A percentile compares a stretch with the other conserved stretches of the same genome.
phyloP scores from a whole-genome alignment of 2,888 invertebrate species.

The Ectropis crepuscularia region DNA sequence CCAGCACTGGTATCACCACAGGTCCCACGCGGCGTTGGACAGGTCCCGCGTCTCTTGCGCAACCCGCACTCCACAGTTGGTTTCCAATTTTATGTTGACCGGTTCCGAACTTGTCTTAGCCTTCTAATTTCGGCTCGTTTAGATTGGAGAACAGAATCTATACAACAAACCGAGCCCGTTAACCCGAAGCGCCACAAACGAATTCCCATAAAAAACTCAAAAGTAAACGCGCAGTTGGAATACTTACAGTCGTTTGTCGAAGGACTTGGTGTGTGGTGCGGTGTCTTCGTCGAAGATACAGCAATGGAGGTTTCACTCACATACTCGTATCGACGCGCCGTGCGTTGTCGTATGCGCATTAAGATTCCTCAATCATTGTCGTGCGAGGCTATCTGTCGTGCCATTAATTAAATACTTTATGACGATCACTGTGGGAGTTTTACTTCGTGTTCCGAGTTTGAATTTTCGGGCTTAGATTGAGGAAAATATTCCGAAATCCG shows the following conservation, averaged over 20 bases:
- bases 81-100: constrained; percentile 85
- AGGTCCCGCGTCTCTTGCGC: constrained; percentile 76
- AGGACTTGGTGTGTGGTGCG: too few relatives aligned
- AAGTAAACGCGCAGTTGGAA: too few relatives aligned
- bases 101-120: constrained; percentile 81
- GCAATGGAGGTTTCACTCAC: constrained; percentile 50
- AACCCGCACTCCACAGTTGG: constrained; percentile 80
- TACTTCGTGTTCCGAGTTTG: constrained; percentile 37
- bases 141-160: constrained; percentile 75
- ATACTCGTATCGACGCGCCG: constrained; percentile 35
- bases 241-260: too few relatives aligned
- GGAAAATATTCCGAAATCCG: constrained; percentile 16
- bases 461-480: constrained; percentile 20
- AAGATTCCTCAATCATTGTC: constrained; percentile 50
- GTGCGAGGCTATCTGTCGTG: constrained; percentile 43
- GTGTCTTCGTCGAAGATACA: constrained; percentile 56
- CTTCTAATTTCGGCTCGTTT: constrained; percentile 84
- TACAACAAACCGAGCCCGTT: too few relatives aligned
- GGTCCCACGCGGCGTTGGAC: constrained; percentile 81
- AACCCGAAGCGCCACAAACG: too few relatives aligned
- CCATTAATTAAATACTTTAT: constrained; percentile 53
- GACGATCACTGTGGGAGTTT: constrained; percentile 43
- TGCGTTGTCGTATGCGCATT: constrained; percentile 43
- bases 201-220: too few relatives aligned
- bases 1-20: constrained; percentile 46